Base-by-base conservation (phyloP, 2,113 vertebrate species). In the Pardalotus punctatus region DNA sequence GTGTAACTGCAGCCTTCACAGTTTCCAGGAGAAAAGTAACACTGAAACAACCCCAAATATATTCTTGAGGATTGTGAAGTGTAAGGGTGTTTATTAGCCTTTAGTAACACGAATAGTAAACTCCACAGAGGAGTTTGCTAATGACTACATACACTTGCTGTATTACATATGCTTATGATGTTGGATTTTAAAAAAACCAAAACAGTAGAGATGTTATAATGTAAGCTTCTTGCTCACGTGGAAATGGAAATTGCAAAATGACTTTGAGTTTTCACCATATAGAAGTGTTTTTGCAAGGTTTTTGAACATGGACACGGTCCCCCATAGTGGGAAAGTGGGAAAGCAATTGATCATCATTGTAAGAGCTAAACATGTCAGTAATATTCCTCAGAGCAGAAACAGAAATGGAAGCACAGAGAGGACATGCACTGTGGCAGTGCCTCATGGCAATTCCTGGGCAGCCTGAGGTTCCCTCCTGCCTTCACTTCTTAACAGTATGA, bases 1-100 rank as follows among this genome's bases (percentile, higher is more conserved):
- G 88, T 83, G 71, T 92, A 83, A 86, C 80, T 71, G 53, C 77
- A 74, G 47, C 78, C 85, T 94, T 87, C 71, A 94, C 64, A 88
- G 48, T 91, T 79, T 88, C 48, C 65, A 88, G 54, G 40, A 87
- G 72, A 93, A 94, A 43, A 33, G n/a, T 82, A 88, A 47, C 40
- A 69, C 71, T 51, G 67, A 94, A 95, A 71, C 29, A 65, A 42
- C 10, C 38, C 10, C 43, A 84, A 95, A 82, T 61, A 78, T 58
- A 56, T 61, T 86, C 45, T 78, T 86, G 42, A 35, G 28, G 74
- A 56, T 7, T 42, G 14, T 58, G 35, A 60, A 60, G 15, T 91
- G 79, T 85, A 21, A 74, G 25, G 38, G 40, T 33, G 36, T 85
- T 71, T 88, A 64, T 91, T 93, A 88, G 67, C 84, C 71, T 86